Evolutionary conservation across 2,888 invertebrate genomes (phyloP), one percentile per base, ranked within the genome.

Genomic region (Amitus sp.): DNA sequence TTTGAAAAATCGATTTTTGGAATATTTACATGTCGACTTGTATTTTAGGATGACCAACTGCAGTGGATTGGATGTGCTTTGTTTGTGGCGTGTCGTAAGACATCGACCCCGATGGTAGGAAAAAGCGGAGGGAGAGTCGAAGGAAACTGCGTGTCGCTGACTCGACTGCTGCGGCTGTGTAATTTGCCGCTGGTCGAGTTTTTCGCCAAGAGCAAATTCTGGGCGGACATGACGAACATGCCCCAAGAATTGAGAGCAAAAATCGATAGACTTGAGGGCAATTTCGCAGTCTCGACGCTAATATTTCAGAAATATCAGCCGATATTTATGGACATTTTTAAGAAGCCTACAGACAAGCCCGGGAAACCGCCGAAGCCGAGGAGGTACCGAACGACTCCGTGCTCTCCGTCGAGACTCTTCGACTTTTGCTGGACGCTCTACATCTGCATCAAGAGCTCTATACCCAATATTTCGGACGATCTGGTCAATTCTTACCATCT

Each of bases 61-160:
- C 95, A 96, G 77, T 98, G 98, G 98, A 87, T 98, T 78, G 94
- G 95, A 45, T 98, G 98, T 86, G 92, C 96, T 4, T 83, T 98
- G 43, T 98, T 95, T 83, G 94, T 94, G 28, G 93, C 95, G 19
- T 96, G 96, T 77, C 86, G 94, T 55, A 90, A 90, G 51, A 88
- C 91, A 1, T 87, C 89, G 59, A 90, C 91, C 45, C 93, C 95
- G 1, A 94, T 95, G 6, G 91, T 95, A 15, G 90, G 90, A 64
- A 85, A 85, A 60, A 83, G 86, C 47, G 90, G 90, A 20, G 84
- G 87, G 48, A 87, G 90, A 56, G 88, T 95, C 9, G 91, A 93
- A 83, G 95, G 96, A 23, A 96, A 95, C 82, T 93, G 94, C 82
- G 93, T 98, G 17, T 95, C 95, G 65, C 85, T 98, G 19, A 96